Base-by-base conservation (phyloP, 2,797 vertebrate species). In the Caiman crocodilus region DNA sequence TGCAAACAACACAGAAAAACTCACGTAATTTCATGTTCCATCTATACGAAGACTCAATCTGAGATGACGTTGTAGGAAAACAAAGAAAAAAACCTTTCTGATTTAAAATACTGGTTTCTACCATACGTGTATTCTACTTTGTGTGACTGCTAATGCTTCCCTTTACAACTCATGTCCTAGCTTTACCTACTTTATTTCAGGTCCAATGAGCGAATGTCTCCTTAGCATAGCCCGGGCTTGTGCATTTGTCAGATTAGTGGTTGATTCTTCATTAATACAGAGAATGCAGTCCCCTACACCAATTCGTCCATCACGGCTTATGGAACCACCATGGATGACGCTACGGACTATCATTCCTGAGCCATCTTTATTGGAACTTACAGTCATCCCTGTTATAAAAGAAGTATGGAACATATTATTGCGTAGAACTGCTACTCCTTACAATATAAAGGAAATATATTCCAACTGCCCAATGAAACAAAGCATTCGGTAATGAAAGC, bases 181-280 rank as follows among this genome's bases (percentile, higher is more conserved):
- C 26, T 91, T 80, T 88, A 97, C 98, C 82, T 98, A 99, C 99
- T 98, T 99, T 96, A 99, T 98, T 83, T 99, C 99, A 17, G 99
- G 98, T 90, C 98, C 99, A 32, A 99, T 98, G 20, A 99, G 99
- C 0, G 99, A 99, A 98, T 99, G 99, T 74, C 98, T 98, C 60
- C 99, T 98, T 12, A 99, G 97, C 98, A 99, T 98, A 87, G 99
- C 99, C 1, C 99, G 98, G 3, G 99, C 99, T 96, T 99, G 99
- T 32, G 98, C 98, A 32, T 98, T 99, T 93, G 97, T 99, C 96
- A 99, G 96, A 93, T 98, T 98, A 86, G 98, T 96, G 2, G 99
- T 99, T 74, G 98, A 97, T 93, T 99, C 99, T 77, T 99, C 99
- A 81, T 99, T 99, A 95, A 99, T 98, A 57, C 98, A 98, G 89